phyloP scores from a whole-genome alignment of 2,797 vertebrate species.

The Ceryle rudis region DNA sequence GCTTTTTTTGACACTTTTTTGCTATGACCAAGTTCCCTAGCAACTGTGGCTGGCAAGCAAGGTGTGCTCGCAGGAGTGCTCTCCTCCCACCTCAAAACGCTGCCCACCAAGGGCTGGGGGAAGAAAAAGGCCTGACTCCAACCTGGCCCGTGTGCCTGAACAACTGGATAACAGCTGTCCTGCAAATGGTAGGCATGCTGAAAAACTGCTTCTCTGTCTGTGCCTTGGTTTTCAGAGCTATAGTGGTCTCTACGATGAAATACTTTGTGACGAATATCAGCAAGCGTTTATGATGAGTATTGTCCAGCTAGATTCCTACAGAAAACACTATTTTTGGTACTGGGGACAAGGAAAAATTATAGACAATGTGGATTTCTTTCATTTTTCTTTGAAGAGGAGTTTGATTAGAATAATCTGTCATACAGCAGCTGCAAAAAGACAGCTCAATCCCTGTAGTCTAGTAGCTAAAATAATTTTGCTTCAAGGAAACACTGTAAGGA shows the following conservation, averaged over 20 bases:
- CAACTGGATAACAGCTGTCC: background rate
- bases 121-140: background rate
- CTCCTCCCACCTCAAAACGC: rapidly evolving
- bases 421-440: background rate
- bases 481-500: background rate
- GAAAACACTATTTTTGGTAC: background rate
- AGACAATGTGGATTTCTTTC: background rate
- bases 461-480: background rate
- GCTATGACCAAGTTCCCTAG: background rate
- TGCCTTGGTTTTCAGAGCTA: background rate
- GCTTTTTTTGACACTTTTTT: background rate
- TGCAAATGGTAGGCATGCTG: rapidly evolving
- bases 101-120: background rate
- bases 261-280: background rate
- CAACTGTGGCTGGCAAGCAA: background rate
- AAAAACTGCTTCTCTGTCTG: background rate
- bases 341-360: background rate
- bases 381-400: background rate
- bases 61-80: background rate
- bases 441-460: background rate
- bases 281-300: background rate
- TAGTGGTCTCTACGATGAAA: background rate
- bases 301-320: background rate
- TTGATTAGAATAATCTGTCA: background rate
- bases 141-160: background rate